Conservation (phyloP, 2,797 vertebrate species). For the Tokudaia tokunoshimensis region DNA sequence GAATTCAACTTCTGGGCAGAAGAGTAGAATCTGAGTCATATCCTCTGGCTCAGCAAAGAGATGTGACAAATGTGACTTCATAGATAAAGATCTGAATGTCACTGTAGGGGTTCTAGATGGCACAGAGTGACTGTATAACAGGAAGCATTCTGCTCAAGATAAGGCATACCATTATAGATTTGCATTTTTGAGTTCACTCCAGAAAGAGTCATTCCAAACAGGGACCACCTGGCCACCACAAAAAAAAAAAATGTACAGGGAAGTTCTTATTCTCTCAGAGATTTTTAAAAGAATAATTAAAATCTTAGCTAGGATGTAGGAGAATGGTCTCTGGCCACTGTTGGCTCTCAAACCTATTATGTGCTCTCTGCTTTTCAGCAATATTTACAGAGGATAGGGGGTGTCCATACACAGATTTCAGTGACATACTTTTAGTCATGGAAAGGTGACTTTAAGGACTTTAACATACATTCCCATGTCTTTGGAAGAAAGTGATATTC, state of each 20-base stretch:
- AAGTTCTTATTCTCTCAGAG: background rate
- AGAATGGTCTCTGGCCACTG: background rate
- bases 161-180: background rate
- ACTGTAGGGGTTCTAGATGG: background rate
- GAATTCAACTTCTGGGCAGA: too few species aligned
- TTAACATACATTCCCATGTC: conserved; percentile 33
- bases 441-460: background rate
- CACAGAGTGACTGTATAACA: background rate
- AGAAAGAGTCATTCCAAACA: background rate
- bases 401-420: too few species aligned
- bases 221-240: too few species aligned
- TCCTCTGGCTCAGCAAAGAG: background rate
- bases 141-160: background rate
- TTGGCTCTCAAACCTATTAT: background rate
- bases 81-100: background rate
- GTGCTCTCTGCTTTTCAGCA: background rate
- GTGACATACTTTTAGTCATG: background rate
- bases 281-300: background rate
- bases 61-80: background rate
- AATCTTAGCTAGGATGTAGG: background rate
- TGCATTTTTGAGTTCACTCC: background rate
- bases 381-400: background rate
- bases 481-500: conserved; percentile 53
- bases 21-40: background rate
- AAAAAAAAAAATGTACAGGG: background rate